phyloP scores from a whole-genome alignment of 2,888 invertebrate species.

The Hedya salicella region DNA sequence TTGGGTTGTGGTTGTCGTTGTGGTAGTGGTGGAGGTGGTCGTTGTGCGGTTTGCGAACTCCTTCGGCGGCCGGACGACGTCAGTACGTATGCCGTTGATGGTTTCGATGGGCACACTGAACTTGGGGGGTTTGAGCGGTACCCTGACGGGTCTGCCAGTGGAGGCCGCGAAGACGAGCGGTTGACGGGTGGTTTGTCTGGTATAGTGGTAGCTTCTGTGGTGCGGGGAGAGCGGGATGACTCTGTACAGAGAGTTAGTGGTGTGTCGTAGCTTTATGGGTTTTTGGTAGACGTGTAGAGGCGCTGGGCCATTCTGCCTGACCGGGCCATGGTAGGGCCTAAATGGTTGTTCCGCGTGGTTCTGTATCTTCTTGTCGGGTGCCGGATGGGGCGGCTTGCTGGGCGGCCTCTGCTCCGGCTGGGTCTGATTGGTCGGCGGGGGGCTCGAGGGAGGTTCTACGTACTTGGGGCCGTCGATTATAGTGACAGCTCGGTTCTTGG shows the following conservation, averaged over 20 bases:
- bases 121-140: slow-evolving; percentile 59
- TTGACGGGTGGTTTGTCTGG: slow-evolving; percentile 54
- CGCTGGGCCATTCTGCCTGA: slow-evolving; percentile 56
- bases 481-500: slow-evolving; percentile 66
- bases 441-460: slow-evolving; percentile 52
- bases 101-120: slow-evolving; percentile 73
- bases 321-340: slow-evolving; percentile 59
- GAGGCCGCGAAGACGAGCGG: slow-evolving; percentile 64
- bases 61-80: slow-evolving; percentile 70
- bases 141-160: slow-evolving; percentile 56
- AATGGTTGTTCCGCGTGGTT: slow-evolving; percentile 59
- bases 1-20: slow-evolving; percentile 68
- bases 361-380: slow-evolving; percentile 58
- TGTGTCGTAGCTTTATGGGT: slow-evolving; percentile 58
- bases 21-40: slow-evolving; percentile 55
- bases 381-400: slow-evolving; percentile 68
- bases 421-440: slow-evolving; percentile 55
- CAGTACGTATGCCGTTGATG: slow-evolving; percentile 71
- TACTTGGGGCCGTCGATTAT: slow-evolving; percentile 68
- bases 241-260: slow-evolving; percentile 68
- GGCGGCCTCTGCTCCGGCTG: slow-evolving; percentile 64
- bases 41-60: slow-evolving; percentile 50
- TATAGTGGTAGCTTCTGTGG: slow-evolving; percentile 56
- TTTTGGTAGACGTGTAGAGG: slow-evolving; percentile 62
- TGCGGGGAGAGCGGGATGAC: slow-evolving; percentile 64